Evolutionary conservation across 92 coral and sea anemone genomes (phyloP).

Genomic region (Nematostella vectensis): DNA sequence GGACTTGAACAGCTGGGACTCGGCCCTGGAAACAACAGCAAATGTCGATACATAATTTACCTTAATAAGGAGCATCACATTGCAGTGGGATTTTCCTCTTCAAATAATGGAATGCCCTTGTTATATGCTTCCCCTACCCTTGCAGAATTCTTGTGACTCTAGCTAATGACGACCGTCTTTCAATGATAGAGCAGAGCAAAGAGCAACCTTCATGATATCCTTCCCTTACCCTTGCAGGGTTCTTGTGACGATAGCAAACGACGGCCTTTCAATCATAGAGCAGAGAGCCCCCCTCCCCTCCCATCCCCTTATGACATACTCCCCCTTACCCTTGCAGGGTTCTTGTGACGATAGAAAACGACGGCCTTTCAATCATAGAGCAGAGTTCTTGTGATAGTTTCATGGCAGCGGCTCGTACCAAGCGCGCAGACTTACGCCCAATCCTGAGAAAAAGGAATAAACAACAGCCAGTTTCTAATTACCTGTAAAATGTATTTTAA

Average conservation of each 20-base stretch:
- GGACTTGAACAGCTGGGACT: constrained; percentile 95
- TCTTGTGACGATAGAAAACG: constrained; percentile 73
- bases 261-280: constrained; percentile 86
- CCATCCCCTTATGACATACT: no score
- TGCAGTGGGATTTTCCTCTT: not conserved
- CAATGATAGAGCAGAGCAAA: no score
- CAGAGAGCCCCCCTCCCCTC: no score
- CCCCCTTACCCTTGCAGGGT: constrained; percentile 79
- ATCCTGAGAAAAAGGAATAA: constrained; percentile 71
- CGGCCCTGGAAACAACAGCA: constrained; percentile 70
- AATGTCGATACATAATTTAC: no score
- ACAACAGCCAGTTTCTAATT: no score
- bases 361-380: constrained; percentile 86
- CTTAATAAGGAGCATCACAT: not conserved
- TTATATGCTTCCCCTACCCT: constrained; percentile 77
- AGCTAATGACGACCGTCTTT: constrained; percentile 84
- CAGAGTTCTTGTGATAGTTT: constrained; percentile 87
- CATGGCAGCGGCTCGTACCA: constrained; percentile 97
- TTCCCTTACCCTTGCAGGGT: constrained; percentile 80
- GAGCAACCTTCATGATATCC: no score
- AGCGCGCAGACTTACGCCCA: constrained; percentile 95
- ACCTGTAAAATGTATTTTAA: no score
- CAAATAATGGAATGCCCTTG: no score
- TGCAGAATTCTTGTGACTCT: constrained; percentile 73
- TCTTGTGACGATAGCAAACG: constrained; percentile 74